These are phyloP conservation scores for Poecilobothrus nobilitatus DNA, from an alignment of 2,888 invertebrate genomes.

Conservation along the genomic window DNA sequence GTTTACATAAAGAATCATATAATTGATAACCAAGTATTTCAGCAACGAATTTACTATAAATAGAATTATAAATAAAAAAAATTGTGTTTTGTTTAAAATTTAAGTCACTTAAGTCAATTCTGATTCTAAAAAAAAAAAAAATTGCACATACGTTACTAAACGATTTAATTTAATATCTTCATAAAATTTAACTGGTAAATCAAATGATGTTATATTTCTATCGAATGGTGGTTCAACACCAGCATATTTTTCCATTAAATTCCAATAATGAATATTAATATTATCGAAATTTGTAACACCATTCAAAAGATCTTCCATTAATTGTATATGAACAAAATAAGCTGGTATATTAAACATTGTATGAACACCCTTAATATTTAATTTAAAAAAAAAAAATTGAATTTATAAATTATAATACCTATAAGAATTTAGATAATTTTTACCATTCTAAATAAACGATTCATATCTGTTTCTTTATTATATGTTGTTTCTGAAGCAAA, in stretches of 20 bases:
- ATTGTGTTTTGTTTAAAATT: not conserved
- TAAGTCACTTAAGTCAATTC: not conserved
- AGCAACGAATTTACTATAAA: slow-evolving; percentile 63
- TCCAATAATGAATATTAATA: slow-evolving; percentile 60
- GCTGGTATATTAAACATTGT: slow-evolving; percentile 64
- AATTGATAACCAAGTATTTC: slow-evolving; percentile 76
- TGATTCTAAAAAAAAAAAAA: not conserved
- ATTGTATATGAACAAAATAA: slow-evolving; percentile 59
- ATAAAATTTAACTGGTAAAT: slow-evolving; percentile 68
- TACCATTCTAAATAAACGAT: slow-evolving; percentile 22
- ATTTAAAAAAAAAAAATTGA: slow-evolving; percentile 19
- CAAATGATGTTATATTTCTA: slow-evolving; percentile 59
- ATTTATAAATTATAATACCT: slow-evolving; percentile 51
- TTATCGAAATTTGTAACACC: slow-evolving; percentile 51
- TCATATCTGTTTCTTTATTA: slow-evolving; percentile 14
- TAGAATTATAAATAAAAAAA: no score
- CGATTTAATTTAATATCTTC: slow-evolving; percentile 39
- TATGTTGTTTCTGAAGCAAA: not conserved
- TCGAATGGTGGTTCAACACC: slow-evolving; percentile 58
- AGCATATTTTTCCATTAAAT: slow-evolving; percentile 52
- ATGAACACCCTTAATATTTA: slow-evolving; percentile 52
- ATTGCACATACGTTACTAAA: slow-evolving; percentile 33
- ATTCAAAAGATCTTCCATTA: slow-evolving; percentile 61
- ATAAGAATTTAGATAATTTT: slow-evolving; percentile 31
- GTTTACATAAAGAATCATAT: slow-evolving; percentile 62